Base-by-base conservation (phyloP, 2,113 vertebrate genomes). In the Gavia stellata region DNA sequence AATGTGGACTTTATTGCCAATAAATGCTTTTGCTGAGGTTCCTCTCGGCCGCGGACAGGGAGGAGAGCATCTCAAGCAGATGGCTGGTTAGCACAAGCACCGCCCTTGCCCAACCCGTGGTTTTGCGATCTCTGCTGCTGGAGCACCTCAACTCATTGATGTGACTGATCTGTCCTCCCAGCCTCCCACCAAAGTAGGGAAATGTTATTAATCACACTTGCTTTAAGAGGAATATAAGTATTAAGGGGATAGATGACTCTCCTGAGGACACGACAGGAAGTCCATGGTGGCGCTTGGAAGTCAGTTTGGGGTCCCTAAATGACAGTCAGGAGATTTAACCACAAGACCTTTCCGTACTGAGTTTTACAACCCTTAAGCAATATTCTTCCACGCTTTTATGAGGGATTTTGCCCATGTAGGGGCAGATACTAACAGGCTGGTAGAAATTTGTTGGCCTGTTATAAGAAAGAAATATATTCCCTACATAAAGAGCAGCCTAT, bases 51-150 rank as follows among this genome's bases (percentile, higher is more conserved):
- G 14, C 72, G 50, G 59, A 21, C 85, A 8, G 42, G 53, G 79
- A 91, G 66, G 36, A 85, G 44, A 88, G 38, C 85, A 66, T 47
- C 88, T 45, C 0, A 3, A 83, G 71, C 63, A 92, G 86, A 85
- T 20, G 73, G 81, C 61, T 40, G 82, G 38, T 47, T 7, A 63
- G 92, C 84, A 92, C 26, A 47, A 82, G 50, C 59, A 45, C 25
- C 0, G 1, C 11, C 70, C 62, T 65, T 31, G 61, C 72, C 71
- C 52, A 38, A 40, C 33, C 82, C 1, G 3, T 1, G 1, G 16
- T 53, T 42, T 61, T 31, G 44, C 1, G 1, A 20, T 73, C 74
- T 31, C 83, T 71, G 44, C 86, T 50, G n/a, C 86, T 31, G 89
- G n/a, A 74, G 55, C 61, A 83, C 52, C 59, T 55, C 92, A 72